Conservation (phyloP, 2,113 vertebrate genomes). For the Cathartes aura region DNA sequence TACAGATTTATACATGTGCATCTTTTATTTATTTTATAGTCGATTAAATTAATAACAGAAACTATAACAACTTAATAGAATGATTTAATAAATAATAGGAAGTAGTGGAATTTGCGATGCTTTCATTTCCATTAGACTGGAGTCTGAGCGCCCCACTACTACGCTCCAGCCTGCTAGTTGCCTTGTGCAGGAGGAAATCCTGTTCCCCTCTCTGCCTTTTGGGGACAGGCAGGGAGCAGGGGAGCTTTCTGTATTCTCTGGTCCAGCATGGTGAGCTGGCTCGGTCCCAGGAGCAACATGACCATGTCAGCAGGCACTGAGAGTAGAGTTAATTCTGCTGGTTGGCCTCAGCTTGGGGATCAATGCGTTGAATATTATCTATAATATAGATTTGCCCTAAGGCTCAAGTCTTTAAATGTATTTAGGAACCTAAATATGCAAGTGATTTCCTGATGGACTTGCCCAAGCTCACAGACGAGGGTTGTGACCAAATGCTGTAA, state of each 20-base stretch:
- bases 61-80: neutral
- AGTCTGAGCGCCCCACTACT: neutral
- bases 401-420: neutral
- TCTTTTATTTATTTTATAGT: neutral
- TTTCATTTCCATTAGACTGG: neutral
- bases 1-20: neutral
- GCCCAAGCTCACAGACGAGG: neutral
- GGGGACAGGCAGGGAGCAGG: too few relatives aligned
- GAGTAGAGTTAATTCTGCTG: neutral
- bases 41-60: neutral
- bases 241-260: accelerated
- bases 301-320: neutral
- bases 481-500: neutral
- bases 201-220: neutral
- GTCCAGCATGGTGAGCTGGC: neutral
- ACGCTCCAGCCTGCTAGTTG: neutral
- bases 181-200: neutral
- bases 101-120: neutral
- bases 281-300: neutral
- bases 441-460: neutral
- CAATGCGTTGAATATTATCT: neutral
- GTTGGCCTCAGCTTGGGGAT: neutral
- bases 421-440: neutral
- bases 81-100: neutral
- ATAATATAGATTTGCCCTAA: neutral